These are phyloP conservation scores for Ganaspis sp. DNA, from an alignment of 1,140 invertebrate species.

Conservation along the genomic window DNA sequence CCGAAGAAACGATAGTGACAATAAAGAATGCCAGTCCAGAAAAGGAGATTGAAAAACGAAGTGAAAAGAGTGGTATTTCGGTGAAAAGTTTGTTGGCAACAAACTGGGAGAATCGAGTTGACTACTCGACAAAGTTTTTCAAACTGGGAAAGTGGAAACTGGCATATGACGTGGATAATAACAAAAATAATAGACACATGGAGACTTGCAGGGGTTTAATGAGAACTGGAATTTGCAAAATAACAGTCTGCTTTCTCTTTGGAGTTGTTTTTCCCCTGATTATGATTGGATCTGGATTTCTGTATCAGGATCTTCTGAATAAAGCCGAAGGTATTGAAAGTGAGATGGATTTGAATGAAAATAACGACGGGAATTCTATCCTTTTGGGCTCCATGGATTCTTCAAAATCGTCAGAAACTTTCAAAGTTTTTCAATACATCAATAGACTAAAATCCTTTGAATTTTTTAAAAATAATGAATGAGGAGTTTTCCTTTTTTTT, in stretches of 20 bases:
- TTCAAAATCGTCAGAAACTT: neutral
- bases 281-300: constrained; percentile 33
- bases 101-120: neutral
- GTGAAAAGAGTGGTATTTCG: no score
- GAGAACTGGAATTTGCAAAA: constrained; percentile 25
- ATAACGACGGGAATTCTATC: neutral
- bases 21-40: no score
- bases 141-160: neutral
- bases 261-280: constrained; percentile 44
- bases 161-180: neutral
- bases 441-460: neutral
- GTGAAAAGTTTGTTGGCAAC: neutral
- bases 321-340: neutral
- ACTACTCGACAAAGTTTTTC: neutral
- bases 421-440: neutral
- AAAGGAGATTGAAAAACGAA: no score
- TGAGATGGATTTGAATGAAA: neutral
- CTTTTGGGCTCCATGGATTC: neutral
- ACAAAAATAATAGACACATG: neutral
- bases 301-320: neutral
- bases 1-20: neutral
- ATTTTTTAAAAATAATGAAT: neutral
- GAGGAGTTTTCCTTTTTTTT: neutral
- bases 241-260: constrained; percentile 36
- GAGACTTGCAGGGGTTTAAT: constrained; percentile 10